Evolutionary conservation across 2,797 vertebrate species (phyloP).

Genomic region (Cossypha polioptera): DNA sequence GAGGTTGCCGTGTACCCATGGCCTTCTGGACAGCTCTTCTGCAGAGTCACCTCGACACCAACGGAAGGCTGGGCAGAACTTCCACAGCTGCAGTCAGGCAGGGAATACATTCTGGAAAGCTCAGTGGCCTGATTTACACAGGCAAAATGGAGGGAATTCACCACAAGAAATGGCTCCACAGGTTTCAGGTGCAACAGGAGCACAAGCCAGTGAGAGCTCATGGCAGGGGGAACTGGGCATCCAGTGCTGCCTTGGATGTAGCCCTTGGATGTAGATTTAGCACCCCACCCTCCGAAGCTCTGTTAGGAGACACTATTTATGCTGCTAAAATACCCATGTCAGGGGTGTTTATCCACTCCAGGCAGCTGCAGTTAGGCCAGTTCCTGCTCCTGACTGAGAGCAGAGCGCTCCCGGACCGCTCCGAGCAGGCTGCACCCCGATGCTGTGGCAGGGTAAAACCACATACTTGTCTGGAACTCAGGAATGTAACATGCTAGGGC

Average conservation of each 20-base stretch:
- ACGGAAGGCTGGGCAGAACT: neutral
- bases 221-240: fast-evolving
- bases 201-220: fast-evolving
- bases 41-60: conserved; percentile 11
- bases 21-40: conserved; percentile 19
- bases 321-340: neutral
- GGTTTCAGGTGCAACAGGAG: fast-evolving
- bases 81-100: neutral
- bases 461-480: neutral
- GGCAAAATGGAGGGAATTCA: neutral
- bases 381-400: neutral
- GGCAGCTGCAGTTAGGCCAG: neutral
- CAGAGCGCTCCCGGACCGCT: neutral
- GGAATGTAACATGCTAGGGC: neutral
- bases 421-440: neutral
- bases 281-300: neutral
- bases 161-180: neutral
- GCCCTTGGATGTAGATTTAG: no score
- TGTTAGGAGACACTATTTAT: neutral
- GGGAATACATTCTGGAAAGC: neutral
- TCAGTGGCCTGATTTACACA: neutral
- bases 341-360: neutral
- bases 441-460: neutral
- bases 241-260: fast-evolving
- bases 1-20: neutral